Conservation (phyloP, 1,140 invertebrate species). For the Dendrolimus kikuchii region DNA sequence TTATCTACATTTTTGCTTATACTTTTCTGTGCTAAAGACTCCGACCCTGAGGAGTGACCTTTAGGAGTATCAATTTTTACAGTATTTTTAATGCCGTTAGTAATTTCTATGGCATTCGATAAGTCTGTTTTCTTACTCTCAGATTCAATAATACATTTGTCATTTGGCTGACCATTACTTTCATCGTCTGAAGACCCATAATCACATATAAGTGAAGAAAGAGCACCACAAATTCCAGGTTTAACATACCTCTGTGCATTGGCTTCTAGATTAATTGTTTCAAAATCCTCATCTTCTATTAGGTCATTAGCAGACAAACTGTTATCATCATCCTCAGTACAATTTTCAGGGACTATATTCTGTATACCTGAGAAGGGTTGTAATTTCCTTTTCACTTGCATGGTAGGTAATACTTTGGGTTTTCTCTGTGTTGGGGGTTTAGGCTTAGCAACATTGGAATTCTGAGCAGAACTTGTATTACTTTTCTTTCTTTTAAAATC, state of each 20-base stretch:
- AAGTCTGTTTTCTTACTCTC: too few relatives aligned
- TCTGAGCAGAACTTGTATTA: background rate
- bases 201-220: slow-evolving; percentile 68
- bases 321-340: slow-evolving; percentile 21
- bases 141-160: background rate
- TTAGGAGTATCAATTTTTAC: too few relatives aligned
- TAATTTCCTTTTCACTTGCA: slow-evolving; percentile 26
- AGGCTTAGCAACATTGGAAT: slow-evolving; percentile 3
- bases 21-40: too few relatives aligned
- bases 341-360: slow-evolving; percentile 26
- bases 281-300: slow-evolving; percentile 51
- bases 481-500: too few relatives aligned
- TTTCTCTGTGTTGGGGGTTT: slow-evolving; percentile 17
- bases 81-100: too few relatives aligned
- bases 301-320: slow-evolving; percentile 12
- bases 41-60: too few relatives aligned
- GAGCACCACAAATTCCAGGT: slow-evolving; percentile 63
- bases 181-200: slow-evolving; percentile 72
- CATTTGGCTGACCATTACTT: slow-evolving; percentile 11
- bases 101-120: too few relatives aligned
- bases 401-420: slow-evolving; percentile 16
- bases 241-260: slow-evolving; percentile 12
- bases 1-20: slow-evolving; percentile 7
- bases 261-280: slow-evolving; percentile 8
- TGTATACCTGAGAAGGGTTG: slow-evolving; percentile 51